Base-by-base conservation (phyloP, 2,113 vertebrate species). In the Vulpes ferrilata region DNA sequence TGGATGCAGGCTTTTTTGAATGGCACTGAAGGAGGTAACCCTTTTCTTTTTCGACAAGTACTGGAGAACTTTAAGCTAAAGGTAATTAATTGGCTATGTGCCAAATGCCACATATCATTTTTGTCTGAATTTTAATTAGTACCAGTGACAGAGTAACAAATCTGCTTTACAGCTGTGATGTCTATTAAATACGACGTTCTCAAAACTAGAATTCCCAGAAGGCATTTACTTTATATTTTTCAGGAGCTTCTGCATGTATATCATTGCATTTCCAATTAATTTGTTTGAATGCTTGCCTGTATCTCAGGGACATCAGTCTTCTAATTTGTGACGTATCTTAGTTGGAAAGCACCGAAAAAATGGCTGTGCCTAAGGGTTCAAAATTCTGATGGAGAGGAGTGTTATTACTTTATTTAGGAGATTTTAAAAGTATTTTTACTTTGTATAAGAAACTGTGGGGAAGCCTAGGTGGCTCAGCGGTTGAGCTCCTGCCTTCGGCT, bases 1-100 rank as follows among this genome's bases (percentile, higher is more conserved):
- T 99, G 99, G 99, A 99, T 99, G 98, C 99, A 99, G 64, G 99
- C 99, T 3, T 99, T 99, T 98, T 92, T 99, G 71, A 99, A 99
- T 0, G 99, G 98, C 17, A 98, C 99, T 11, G 99, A 99, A 98
- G 99, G 99, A 1, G 99, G 99, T 94, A 99, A 99, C 97, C 99
- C 99, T 0, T 99, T 99, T 98, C 99, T 99, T 95, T 99, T 99
- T 95, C 98, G 98, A 59, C 99, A 99, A 98, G 99, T 99, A 96
- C 98, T 99, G 98, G 99, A 99, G 98, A 99, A 99, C 99, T 99
- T 99, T 98, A 99, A 99, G 98, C 98, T 99, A 30, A 99, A 99
- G 99, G 99, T 99, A 98, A 89, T 4, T 91, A n/a, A 84, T 67
- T 71, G 87, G 43, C 67, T 84, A 2, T 84, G n/a, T 92, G 60